Evolutionary conservation across 1,140 invertebrate genomes (phyloP).

Genomic region (Patella vulgata): DNA sequence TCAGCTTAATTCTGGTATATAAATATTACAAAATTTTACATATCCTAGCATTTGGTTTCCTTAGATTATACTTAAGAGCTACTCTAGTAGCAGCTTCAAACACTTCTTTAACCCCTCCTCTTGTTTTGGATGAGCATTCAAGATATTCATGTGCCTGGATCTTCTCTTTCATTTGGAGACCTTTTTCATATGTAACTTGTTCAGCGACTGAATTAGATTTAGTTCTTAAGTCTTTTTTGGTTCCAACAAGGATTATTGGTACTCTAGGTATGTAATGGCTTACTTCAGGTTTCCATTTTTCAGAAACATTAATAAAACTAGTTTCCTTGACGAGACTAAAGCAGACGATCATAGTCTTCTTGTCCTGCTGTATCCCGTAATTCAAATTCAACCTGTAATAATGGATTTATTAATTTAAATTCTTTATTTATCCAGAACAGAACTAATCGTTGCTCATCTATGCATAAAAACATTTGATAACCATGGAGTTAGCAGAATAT

Average conservation of each 20-base stretch:
- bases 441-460: too few relatives aligned
- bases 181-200: slow-evolving; percentile 95
- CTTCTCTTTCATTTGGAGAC: slow-evolving; percentile 97
- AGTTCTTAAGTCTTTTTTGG: slow-evolving; percentile 78
- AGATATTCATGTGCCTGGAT: slow-evolving; percentile 50
- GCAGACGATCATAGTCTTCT: too few relatives aligned
- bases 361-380: too few relatives aligned
- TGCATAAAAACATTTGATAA: too few relatives aligned
- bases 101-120: slow-evolving; percentile 57
- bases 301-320: too few relatives aligned
- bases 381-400: slow-evolving; percentile 93
- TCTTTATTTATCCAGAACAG: too few relatives aligned
- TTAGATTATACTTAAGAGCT: slow-evolving; percentile 75
- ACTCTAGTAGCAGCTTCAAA: slow-evolving; percentile 50
- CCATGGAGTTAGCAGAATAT: too few relatives aligned
- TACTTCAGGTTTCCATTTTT: slow-evolving; percentile 62
- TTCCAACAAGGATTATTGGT: slow-evolving; percentile 67
- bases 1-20: too few relatives aligned
- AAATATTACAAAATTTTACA: too few relatives aligned
- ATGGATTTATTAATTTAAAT: too few relatives aligned
- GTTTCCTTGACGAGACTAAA: too few relatives aligned
- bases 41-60: too few relatives aligned
- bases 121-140: slow-evolving; percentile 59
- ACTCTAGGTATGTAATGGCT: slow-evolving; percentile 66
- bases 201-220: slow-evolving; percentile 96